These are phyloP conservation scores for Hyphantria cunea DNA, from an alignment of 1,140 invertebrate species.

Conservation along the genomic window DNA sequence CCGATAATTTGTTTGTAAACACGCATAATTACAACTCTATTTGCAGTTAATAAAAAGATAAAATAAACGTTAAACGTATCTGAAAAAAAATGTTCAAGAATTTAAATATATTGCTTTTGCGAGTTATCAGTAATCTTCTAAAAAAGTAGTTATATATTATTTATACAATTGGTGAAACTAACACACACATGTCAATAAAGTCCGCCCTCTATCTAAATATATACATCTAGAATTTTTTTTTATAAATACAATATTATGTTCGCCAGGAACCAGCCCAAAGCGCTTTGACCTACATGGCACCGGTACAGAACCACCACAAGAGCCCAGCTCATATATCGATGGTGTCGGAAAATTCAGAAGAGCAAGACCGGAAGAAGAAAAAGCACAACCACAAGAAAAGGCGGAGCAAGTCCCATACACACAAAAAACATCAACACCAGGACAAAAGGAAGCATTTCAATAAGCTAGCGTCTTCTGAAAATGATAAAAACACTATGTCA, in stretches of 20 bases:
- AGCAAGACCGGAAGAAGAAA: conserved; percentile 37
- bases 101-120: no score
- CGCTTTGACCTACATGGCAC: conserved; percentile 54
- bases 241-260: not conserved
- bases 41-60: no score
- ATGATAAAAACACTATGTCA: conserved; percentile 52
- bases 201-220: no score
- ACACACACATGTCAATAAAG: no score
- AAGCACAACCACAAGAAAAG: conserved; percentile 38
- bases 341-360: conserved; percentile 30
- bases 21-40: no score
- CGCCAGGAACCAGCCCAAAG: conserved; percentile 43
- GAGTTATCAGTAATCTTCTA: no score
- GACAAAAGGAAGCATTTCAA: conserved; percentile 50
- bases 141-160: no score
- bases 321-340: conserved; percentile 9
- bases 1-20: no score
- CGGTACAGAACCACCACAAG: conserved; percentile 49
- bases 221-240: no score
- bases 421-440: conserved; percentile 50
- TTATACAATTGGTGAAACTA: no score
- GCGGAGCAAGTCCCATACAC: conserved; percentile 13
- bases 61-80: no score
- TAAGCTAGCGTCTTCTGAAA: conserved; percentile 42
- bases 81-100: no score